Percentiles rank a stretch among this genome's conserved stretches.
Conservation (phyloP, 1,140 invertebrate genomes). For the Cotesia vestalis region DNA sequence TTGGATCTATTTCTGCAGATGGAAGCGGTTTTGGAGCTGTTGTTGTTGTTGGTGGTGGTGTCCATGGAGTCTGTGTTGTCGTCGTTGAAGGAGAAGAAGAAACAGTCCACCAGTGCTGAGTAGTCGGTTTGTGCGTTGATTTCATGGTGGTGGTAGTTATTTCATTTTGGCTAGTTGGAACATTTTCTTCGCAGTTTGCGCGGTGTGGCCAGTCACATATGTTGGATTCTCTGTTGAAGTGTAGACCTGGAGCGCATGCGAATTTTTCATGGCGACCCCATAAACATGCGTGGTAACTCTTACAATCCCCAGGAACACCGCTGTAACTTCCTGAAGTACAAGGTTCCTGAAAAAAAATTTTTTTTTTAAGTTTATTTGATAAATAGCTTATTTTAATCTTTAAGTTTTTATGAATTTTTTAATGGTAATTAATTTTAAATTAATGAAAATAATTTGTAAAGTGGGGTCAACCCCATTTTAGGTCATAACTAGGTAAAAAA, state of each 20-base stretch:
- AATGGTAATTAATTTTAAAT: too few relatives aligned
- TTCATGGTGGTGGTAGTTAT: conserved; percentile 47
- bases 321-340: conserved; percentile 75
- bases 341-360: conserved; percentile 46
- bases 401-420: too few relatives aligned
- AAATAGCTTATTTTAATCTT: too few relatives aligned
- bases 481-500: too few relatives aligned
- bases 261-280: conserved; percentile 79
- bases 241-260: conserved; percentile 77
- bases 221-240: conserved; percentile 77
- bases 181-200: conserved; percentile 70
- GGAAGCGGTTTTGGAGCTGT: conserved; percentile 46
- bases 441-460: too few relatives aligned
- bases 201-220: conserved; percentile 82
- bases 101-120: conserved; percentile 42
- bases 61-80: conserved; percentile 43
- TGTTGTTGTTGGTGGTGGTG: conserved; percentile 36
- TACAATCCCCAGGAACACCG: conserved; percentile 74
- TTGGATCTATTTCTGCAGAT: conserved; percentile 56
- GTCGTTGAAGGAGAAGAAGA: conserved; percentile 40
- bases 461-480: too few relatives aligned
- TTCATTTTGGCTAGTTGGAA: neutral
- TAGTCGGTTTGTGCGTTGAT: conserved; percentile 48
- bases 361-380: neutral
- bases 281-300: conserved; percentile 78